These are phyloP conservation scores for Balanococcus diminutus DNA, from an alignment of 2,888 invertebrate species.

Conservation along the genomic window DNA sequence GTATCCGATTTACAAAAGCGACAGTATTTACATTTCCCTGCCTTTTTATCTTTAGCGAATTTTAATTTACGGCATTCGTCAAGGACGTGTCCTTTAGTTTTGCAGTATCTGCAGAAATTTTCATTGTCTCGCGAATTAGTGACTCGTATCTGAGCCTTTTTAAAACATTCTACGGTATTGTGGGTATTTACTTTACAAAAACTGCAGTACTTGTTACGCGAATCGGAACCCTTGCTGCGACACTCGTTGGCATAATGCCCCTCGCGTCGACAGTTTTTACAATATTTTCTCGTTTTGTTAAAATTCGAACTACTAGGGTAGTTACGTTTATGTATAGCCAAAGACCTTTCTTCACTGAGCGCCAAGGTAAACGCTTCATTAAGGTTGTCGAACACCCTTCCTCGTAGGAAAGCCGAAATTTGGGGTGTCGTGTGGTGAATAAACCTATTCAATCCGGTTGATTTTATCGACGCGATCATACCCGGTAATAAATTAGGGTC, in stretches of 20 bases:
- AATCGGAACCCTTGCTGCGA: too few species aligned
- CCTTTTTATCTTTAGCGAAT: background rate
- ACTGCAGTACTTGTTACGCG: background rate
- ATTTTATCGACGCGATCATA: background rate
- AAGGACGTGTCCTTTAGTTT: background rate
- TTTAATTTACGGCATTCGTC: background rate
- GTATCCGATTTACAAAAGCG: background rate
- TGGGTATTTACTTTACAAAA: background rate
- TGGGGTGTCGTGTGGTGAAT: background rate
- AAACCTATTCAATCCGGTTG: background rate
- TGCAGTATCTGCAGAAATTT: background rate
- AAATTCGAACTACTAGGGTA: background rate
- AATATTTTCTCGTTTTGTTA: too few species aligned
- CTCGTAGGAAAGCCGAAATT: background rate
- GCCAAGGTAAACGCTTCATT: background rate
- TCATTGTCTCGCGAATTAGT: background rate
- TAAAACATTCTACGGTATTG: background rate
- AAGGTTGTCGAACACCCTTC: background rate
- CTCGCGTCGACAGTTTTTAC: background rate
- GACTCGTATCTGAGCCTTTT: background rate
- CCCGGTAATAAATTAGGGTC: background rate
- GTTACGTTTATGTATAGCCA: background rate
- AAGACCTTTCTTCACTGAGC: background rate
- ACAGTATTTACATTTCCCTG: background rate
- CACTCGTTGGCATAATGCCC: background rate